Conservation (phyloP, 1,140 invertebrate species). For the Periplaneta americana region DNA sequence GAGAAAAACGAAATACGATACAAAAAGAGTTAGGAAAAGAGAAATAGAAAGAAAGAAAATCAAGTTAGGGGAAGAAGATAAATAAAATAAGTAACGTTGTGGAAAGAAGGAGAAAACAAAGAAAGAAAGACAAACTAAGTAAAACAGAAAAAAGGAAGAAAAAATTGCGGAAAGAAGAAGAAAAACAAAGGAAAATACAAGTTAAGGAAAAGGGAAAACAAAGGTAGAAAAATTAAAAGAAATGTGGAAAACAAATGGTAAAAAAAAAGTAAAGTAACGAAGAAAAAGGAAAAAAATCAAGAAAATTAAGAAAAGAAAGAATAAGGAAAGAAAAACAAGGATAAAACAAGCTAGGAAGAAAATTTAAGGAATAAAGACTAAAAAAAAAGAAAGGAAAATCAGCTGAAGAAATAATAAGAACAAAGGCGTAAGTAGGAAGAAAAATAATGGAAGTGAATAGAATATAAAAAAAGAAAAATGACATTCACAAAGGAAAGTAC, state of each 20-base stretch:
- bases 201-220: conserved; percentile 1
- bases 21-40: not conserved
- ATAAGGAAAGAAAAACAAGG: too few species aligned
- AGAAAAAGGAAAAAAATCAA: too few species aligned
- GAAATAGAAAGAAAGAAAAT: not conserved
- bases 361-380: too few species aligned
- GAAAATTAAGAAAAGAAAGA: too few species aligned
- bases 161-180: conserved; percentile 3
- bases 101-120: not conserved
- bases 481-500: too few species aligned
- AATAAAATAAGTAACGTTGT: not conserved
- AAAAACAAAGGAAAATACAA: not conserved
- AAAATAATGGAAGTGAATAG: too few species aligned
- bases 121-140: not conserved
- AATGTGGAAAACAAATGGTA: not conserved
- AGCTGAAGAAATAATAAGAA: too few species aligned
- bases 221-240: not conserved
- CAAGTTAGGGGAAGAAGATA: not conserved
- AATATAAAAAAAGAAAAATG: too few species aligned
- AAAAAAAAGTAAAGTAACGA: too few species aligned
- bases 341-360: too few species aligned
- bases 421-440: too few species aligned
- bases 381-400: too few species aligned
- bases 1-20: conserved; percentile 5
- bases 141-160: conserved; percentile 2